Evolutionary conservation across 2,797 vertebrate genomes (phyloP), one percentile per base, ranked within the genome.

Genomic region (Dendrocincla fuliginosa): DNA sequence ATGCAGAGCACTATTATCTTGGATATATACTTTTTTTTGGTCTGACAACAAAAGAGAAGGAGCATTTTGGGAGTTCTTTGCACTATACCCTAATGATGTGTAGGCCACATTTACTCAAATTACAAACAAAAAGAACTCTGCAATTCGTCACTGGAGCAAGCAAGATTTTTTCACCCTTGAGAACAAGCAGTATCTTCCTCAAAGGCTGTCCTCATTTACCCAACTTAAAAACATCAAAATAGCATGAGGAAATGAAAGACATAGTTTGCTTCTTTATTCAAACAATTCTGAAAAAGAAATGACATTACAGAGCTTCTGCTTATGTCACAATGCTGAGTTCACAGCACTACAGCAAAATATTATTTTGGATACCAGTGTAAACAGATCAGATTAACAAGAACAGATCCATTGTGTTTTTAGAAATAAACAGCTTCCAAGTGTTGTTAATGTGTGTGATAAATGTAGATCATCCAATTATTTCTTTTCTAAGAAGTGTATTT

Each of bases 91-190:
- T 35, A 53, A 61, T 35, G 11, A 35, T 39, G 16, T 17, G 12
- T 5, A 87, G 25, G 47, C 18, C 25, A 65, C 11, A 64, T 24
- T 19, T 17, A 44, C 15, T 42, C 53, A 80, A 69, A 76, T 35
- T 32, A 74, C 20, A 91, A 69, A 55, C 6, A 82, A 77, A 83
- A 74, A 8, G 9, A 79, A 64, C 5, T 1, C n/a, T 35, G 7
- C 8, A 75, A 13, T 3, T 50, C 35, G 53, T 49, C 47, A 39
- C 11, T 50, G 23, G 16, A 84, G 30, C 44, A 88, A 68, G 12
- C 9, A 13, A 20, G 7, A 37, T 16, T 64, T 39, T 16, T 69
- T 12, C 33, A 11, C 68, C 17, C 3, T 28, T 2, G 0, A 67
- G 60, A 84, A 75, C 22, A 28, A 41, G 9, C 5, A 69, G 14